Evolutionary conservation across 2,113 vertebrate species (phyloP).

Genomic region (Hiodon tergisus): DNA sequence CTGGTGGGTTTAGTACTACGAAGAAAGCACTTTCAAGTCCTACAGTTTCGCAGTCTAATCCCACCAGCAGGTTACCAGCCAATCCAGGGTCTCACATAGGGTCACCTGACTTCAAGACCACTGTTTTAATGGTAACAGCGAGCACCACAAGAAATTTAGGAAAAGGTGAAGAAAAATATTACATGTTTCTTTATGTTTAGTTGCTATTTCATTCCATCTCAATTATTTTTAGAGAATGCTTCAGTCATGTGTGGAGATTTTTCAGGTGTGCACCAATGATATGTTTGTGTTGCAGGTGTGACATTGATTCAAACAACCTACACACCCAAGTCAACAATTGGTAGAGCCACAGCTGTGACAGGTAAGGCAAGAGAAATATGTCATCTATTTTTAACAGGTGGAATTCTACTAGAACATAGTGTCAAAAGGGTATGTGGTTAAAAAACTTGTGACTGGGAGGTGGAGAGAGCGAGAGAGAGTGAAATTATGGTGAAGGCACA

Average conservation of each 20-base stretch:
- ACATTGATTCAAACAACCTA: not conserved
- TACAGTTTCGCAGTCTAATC: not conserved
- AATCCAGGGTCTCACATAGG: not conserved
- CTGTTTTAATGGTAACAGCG: not conserved
- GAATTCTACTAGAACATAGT: too few species aligned
- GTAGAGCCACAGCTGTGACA: constrained; percentile 6
- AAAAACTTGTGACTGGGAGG: too few species aligned
- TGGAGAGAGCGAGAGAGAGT: too few species aligned
- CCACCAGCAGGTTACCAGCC: not conserved
- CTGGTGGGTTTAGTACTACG: constrained; percentile 13
- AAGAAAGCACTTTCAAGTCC: constrained; percentile 9
- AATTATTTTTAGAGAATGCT: not conserved
- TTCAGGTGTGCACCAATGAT: too few species aligned
- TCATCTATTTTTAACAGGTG: not conserved
- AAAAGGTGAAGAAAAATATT: constrained; percentile 18
- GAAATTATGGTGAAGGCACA: too few species aligned
- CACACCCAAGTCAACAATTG: constrained; percentile 3
- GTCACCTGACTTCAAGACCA: constrained; percentile 8
- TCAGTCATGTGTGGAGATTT: not conserved
- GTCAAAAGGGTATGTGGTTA: too few species aligned
- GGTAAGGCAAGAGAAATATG: constrained; percentile 7
- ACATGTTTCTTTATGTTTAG: not conserved
- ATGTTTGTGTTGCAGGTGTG: constrained; percentile 23
- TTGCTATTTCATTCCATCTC: not conserved
- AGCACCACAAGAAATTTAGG: not conserved